A percentile compares a stretch with the other conserved stretches of the same genome.
Evolutionary conservation across 2,797 vertebrate genomes (phyloP).

Genomic region (Morus bassanus): DNA sequence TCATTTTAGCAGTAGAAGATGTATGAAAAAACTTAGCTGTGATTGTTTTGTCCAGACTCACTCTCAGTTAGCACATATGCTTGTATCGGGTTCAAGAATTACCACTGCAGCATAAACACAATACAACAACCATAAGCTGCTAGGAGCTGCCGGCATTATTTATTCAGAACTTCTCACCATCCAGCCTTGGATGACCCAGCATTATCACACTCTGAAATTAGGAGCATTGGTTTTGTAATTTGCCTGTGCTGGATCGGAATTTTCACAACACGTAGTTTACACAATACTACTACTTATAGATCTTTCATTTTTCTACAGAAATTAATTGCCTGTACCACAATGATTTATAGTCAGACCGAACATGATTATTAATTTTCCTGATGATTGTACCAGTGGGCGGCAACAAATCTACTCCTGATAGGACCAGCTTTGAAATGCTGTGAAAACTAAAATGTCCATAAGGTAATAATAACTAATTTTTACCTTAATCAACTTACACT

Average conservation of each 20-base stretch:
- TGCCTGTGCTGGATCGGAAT: conserved; percentile 75
- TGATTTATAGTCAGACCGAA: conserved; percentile 93
- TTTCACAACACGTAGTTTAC: conserved; percentile 83
- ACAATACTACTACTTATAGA: conserved; percentile 89
- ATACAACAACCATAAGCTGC: conserved; percentile 40
- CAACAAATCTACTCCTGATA: conserved; percentile 84
- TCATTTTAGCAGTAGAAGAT: background rate
- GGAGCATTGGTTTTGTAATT: conserved; percentile 71
- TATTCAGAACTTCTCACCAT: conserved; percentile 46
- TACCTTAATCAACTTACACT: conserved; percentile 92
- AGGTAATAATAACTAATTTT: conserved; percentile 90
- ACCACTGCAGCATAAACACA: background rate
- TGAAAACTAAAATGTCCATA: conserved; percentile 86
- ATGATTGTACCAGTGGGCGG: conserved; percentile 94
- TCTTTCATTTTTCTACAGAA: conserved; percentile 86
- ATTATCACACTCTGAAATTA: conserved; percentile 65
- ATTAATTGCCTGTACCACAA: conserved; percentile 96
- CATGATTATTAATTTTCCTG: conserved; percentile 97
- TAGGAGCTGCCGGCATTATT: conserved; percentile 49
- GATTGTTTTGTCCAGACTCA: background rate
- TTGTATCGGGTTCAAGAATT: background rate
- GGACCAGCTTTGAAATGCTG: conserved; percentile 83
- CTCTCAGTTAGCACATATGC: background rate
- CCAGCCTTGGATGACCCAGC: conserved; percentile 61
- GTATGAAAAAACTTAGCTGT: background rate